phyloP scores from a whole-genome alignment of 2,888 invertebrate species.

The Gortyna flavago region DNA sequence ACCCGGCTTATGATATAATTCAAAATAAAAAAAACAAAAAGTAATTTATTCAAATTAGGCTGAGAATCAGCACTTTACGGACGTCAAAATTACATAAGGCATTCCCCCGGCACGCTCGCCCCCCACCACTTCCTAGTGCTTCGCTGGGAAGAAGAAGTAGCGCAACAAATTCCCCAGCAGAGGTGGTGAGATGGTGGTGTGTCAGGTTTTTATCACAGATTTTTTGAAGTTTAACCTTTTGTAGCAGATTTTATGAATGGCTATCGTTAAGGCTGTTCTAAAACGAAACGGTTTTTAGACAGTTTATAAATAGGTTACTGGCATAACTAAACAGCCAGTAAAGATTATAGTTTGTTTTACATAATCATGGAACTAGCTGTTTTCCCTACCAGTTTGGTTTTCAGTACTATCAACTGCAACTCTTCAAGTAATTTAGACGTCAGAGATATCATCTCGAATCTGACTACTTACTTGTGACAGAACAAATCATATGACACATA shows the following conservation, averaged over 20 bases:
- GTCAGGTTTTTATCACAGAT: not conserved
- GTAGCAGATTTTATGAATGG: not conserved
- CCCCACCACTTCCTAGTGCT: too few relatives aligned
- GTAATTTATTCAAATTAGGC: too few relatives aligned
- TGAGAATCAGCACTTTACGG: too few relatives aligned
- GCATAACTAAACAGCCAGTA: not conserved
- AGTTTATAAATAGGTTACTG: not conserved
- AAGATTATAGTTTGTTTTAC: not conserved
- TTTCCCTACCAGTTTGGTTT: not conserved
- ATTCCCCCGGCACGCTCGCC: too few relatives aligned
- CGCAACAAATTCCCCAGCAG: too few relatives aligned
- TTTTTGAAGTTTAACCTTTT: not conserved
- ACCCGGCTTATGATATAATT: too few relatives aligned
- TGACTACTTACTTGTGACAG: too few relatives aligned
- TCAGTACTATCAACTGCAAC: not conserved
- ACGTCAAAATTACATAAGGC: too few relatives aligned
- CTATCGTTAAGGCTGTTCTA: slow-evolving; percentile 1
- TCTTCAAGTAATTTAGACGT: not conserved
- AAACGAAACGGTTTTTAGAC: slow-evolving; percentile 6
- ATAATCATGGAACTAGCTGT: not conserved
- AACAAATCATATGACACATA: not conserved
- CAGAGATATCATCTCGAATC: not conserved
- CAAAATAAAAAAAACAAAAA: too few relatives aligned
- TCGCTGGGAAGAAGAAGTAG: too few relatives aligned
- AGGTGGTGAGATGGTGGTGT: too few relatives aligned